phyloP scores from a whole-genome alignment of 2,113 vertebrate genomes.

The Vidua chalybeata region DNA sequence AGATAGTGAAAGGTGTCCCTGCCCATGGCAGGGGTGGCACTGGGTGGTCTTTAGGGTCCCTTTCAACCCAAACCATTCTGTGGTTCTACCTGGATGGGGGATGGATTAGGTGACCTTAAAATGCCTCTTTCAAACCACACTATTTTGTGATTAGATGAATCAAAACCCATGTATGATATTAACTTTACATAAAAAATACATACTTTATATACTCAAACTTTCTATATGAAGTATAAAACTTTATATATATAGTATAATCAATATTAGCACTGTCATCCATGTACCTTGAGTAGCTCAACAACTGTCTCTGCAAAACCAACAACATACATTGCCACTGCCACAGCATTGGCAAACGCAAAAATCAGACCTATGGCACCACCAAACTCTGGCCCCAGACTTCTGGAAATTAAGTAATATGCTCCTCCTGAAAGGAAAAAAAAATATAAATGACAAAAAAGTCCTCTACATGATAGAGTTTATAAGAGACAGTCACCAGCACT shows the following conservation, averaged over 20 bases:
- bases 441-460: not conserved
- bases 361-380: conserved; percentile 97
- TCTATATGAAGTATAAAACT: not conserved
- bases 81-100: not conserved
- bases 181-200: not conserved
- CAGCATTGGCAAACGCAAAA: conserved; percentile 97
- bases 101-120: not conserved
- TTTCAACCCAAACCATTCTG: not conserved
- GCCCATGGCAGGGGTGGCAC: not conserved
- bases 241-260: not conserved
- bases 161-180: not conserved
- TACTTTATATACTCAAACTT: not conserved
- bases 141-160: not conserved
- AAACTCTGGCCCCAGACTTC: conserved; percentile 96
- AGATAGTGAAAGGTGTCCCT: not conserved
- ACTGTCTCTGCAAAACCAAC: conserved; percentile 98
- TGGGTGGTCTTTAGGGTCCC: not conserved
- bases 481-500: not conserved
- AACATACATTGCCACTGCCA: conserved; percentile 98
- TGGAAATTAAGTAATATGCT: conserved; percentile 97
- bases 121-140: not conserved
- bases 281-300: conserved; percentile 87
- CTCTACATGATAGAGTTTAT: not conserved
- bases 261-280: not conserved
- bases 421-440: conserved; percentile 78